Conservation (phyloP, 2,113 vertebrate species). For the Scolopax mira region DNA sequence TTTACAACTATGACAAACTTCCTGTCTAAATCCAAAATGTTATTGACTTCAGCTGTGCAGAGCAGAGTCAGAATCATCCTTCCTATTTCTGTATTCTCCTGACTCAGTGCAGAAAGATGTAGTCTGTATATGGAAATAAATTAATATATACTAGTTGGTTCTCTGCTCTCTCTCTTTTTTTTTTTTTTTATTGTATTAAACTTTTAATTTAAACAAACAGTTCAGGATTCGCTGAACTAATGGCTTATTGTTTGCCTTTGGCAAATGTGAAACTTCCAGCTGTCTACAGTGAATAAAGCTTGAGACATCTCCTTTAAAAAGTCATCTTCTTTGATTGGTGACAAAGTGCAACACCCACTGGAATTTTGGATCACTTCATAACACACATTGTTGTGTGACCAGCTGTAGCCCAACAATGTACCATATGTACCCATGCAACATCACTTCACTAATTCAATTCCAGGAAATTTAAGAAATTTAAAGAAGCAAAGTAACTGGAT, state of each 20-base stretch:
- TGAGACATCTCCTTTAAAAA: background rate
- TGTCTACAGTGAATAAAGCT: background rate
- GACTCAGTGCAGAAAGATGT: background rate
- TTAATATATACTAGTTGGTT: background rate
- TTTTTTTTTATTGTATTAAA: background rate
- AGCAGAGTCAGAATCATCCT: background rate
- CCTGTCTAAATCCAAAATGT: background rate
- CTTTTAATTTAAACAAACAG: background rate
- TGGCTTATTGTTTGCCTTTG: background rate
- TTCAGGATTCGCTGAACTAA: background rate
- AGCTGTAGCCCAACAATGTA: background rate
- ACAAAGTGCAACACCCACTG: background rate
- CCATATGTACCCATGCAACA: background rate
- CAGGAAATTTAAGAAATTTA: background rate
- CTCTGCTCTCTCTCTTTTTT: background rate
- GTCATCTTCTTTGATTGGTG: background rate
- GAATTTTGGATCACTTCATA: background rate
- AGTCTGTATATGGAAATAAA: background rate
- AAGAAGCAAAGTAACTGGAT: background rate
- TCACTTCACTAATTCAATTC: background rate
- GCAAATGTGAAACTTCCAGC: background rate
- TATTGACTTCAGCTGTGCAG: background rate
- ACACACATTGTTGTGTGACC: background rate
- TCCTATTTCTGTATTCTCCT: background rate
- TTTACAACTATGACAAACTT: background rate